A percentile compares a stretch with the other conserved stretches of the same genome.
phyloP scores from a whole-genome alignment of 2,113 vertebrate genomes.

The Alethe diademata region DNA sequence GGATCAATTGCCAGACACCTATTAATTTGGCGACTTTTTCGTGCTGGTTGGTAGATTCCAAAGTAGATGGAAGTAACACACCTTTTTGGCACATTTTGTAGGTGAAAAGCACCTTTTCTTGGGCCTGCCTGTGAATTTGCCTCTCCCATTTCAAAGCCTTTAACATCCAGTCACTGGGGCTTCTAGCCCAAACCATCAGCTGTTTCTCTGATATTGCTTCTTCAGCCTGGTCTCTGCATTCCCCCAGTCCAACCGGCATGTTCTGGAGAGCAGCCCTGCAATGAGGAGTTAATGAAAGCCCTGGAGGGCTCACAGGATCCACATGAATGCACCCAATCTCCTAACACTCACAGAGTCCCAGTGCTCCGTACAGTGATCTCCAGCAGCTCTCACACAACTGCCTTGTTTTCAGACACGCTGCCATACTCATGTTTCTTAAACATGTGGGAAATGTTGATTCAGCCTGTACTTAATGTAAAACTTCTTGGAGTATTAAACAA shows the following conservation, averaged over 20 bases:
- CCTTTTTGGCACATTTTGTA: neutral
- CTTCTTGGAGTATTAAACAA: neutral
- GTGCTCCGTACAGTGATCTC: neutral
- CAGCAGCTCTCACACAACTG: neutral
- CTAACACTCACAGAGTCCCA: neutral
- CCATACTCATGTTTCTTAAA: neutral
- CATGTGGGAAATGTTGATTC: neutral
- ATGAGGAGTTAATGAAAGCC: neutral
- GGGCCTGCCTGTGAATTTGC: neutral
- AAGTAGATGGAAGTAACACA: neutral
- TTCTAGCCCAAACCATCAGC: neutral
- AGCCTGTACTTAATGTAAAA: neutral
- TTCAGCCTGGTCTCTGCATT: neutral
- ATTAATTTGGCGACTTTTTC: neutral
- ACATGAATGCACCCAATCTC: neutral
- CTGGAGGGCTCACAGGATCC: neutral
- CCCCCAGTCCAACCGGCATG: neutral
- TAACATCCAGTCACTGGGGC: neutral
- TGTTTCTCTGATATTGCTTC: neutral
- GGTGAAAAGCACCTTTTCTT: neutral
- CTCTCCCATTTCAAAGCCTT: neutral
- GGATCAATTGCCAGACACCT: neutral
- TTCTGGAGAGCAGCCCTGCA: neutral
- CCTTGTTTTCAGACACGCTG: fast-evolving
- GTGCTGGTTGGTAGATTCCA: neutral